Percentiles rank a stretch among this genome's conserved stretches.
These are phyloP conservation scores for Trigoniulus corallinus DNA, from an alignment of 1,140 invertebrate genomes.

Conservation along the genomic window DNA sequence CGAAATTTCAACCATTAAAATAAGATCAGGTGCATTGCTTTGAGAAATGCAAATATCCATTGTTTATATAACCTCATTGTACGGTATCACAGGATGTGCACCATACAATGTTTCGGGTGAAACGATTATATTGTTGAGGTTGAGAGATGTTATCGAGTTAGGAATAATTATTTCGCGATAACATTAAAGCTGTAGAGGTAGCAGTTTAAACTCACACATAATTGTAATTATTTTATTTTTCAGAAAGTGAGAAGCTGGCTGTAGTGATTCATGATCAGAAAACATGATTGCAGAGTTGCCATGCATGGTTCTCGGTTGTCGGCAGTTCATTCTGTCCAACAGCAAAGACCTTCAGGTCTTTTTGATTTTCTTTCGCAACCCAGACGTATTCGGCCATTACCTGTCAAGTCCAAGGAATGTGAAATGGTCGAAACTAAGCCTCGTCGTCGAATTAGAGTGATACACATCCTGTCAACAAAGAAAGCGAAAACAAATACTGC, in stretches of 20 bases:
- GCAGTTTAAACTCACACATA: background rate
- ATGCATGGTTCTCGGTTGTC: background rate
- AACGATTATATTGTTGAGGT: background rate
- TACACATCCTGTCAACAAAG: background rate
- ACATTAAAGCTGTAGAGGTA: background rate
- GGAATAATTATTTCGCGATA: background rate
- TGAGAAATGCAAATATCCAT: no score
- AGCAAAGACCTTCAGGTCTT: background rate
- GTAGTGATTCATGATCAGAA: background rate
- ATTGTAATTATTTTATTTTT: background rate
- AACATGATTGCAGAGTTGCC: background rate
- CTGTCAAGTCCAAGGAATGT: background rate
- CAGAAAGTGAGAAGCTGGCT: background rate
- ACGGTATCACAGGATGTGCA: no score
- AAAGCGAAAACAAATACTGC: no score
- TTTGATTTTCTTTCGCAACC: background rate
- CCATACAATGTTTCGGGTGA: background rate
- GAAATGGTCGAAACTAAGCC: background rate
- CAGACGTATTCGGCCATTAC: background rate
- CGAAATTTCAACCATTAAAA: no score
- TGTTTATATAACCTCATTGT: no score
- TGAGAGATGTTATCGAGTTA: background rate
- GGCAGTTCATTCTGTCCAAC: background rate
- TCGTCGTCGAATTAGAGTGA: background rate
- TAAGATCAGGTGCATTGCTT: no score